Evolutionary conservation across 2,113 vertebrate species (phyloP).

Genomic region (Alethe diademata): DNA sequence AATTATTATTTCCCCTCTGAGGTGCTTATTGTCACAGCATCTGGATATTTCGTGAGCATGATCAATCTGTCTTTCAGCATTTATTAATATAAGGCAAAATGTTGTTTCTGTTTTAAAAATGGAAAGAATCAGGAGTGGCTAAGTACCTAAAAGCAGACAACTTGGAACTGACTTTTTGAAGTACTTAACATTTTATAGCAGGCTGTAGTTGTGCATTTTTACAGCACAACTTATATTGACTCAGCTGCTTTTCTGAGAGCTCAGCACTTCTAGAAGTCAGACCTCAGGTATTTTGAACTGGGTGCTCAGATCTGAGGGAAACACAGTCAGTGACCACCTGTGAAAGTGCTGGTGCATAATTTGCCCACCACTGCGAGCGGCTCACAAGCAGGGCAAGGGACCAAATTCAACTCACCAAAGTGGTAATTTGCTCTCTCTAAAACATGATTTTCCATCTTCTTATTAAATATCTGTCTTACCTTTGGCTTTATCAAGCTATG

Average conservation of each 20-base stretch:
- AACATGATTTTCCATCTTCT: background rate
- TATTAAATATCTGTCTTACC: background rate
- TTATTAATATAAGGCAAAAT: background rate
- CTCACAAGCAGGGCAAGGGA: background rate
- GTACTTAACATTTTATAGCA: slow-evolving; percentile 4
- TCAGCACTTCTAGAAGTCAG: slow-evolving; percentile 26
- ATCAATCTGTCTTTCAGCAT: background rate
- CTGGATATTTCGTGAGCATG: background rate
- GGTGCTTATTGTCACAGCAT: background rate
- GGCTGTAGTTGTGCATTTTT: background rate
- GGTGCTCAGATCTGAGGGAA: background rate
- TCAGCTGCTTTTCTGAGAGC: slow-evolving; percentile 29
- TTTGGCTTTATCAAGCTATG: background rate
- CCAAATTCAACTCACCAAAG: background rate
- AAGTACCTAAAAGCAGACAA: background rate
- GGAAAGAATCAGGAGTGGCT: background rate
- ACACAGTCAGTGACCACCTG: background rate
- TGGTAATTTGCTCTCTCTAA: background rate
- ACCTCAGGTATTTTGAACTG: background rate
- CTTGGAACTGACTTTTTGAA: background rate
- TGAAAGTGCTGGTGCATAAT: background rate
- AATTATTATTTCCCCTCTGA: background rate
- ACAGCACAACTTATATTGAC: background rate
- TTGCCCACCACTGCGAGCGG: background rate
- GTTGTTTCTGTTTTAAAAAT: background rate